Conservation (phyloP, 2,113 vertebrate genomes). For the Melanocharis versteri region DNA sequence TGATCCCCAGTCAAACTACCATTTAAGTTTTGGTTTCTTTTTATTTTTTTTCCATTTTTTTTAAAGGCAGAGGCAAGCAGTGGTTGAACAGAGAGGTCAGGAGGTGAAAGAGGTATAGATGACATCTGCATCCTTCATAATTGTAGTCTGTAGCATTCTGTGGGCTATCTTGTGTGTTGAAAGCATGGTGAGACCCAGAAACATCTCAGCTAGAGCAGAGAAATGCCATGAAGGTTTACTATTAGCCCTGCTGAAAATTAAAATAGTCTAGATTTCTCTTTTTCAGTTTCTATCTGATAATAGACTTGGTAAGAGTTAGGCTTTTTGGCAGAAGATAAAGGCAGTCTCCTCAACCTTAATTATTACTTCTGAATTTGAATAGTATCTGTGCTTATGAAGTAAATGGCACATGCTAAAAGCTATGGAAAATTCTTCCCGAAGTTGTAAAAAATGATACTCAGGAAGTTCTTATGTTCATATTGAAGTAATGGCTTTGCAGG, state of each 20-base stretch:
- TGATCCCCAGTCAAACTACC: neutral
- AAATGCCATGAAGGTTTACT: neutral
- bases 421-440: neutral
- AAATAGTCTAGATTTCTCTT: neutral
- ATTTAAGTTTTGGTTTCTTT: neutral
- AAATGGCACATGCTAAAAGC: neutral
- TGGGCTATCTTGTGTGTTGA: neutral
- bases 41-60: too few relatives aligned
- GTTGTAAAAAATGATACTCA: neutral
- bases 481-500: neutral
- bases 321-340: constrained; percentile 19
- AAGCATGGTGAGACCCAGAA: neutral
- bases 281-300: neutral
- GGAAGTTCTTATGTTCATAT: neutral
- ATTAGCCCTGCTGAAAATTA: neutral
- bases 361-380: constrained; percentile 10
- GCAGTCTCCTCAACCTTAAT: neutral
- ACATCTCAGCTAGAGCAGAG: neutral
- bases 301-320: neutral
- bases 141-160: neutral
- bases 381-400: neutral
- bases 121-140: neutral
- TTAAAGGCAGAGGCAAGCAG: neutral
- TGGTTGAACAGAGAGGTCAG: neutral
- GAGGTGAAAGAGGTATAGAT: neutral